These are phyloP conservation scores for Pogona vitticeps DNA, from an alignment of 2,113 vertebrate species.

Conservation along the genomic window DNA sequence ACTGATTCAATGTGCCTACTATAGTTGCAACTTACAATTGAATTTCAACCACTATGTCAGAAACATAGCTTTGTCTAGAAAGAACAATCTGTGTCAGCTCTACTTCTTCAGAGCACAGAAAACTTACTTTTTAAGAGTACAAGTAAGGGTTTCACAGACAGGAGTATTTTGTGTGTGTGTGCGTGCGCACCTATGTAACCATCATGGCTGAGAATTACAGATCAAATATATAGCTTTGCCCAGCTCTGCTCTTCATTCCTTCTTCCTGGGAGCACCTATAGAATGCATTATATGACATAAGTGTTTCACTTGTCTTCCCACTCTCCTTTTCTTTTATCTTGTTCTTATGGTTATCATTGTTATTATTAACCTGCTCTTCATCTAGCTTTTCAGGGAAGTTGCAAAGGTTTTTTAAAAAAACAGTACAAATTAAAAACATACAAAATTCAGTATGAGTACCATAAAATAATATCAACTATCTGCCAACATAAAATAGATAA, in stretches of 20 bases:
- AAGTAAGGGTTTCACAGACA: too few relatives aligned
- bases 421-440: neutral
- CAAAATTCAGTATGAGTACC: neutral
- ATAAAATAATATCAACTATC: neutral
- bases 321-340: neutral
- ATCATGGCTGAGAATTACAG: too few relatives aligned
- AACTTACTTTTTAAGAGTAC: too few relatives aligned
- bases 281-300: neutral
- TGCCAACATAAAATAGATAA: neutral
- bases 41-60: neutral
- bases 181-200: too few relatives aligned
- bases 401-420: neutral
- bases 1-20: too few relatives aligned
- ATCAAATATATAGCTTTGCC: too few relatives aligned
- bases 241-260: neutral
- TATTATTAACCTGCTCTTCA: neutral
- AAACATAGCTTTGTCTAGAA: neutral
- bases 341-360: neutral
- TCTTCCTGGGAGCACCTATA: neutral
- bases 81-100: neutral
- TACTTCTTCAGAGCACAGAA: too few relatives aligned
- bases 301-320: neutral
- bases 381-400: neutral
- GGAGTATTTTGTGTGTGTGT: too few relatives aligned
- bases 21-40: neutral